phyloP scores from a whole-genome alignment of 2,888 invertebrate species.

The Ectemnius cavifrons region DNA sequence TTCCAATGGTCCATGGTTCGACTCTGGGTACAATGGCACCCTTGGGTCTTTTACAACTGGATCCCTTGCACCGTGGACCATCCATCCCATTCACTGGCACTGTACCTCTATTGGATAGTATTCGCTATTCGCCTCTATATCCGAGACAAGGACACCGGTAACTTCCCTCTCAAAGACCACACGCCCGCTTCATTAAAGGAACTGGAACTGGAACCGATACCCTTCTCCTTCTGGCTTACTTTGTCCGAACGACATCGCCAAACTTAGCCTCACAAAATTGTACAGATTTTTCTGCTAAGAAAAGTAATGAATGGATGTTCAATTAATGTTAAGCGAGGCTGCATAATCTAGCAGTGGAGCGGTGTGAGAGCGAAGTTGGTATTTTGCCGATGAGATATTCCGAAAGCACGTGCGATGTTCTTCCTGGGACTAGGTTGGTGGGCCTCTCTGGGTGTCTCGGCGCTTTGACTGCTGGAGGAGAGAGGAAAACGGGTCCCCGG shows the following conservation, averaged over 20 bases:
- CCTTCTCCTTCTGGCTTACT: background rate
- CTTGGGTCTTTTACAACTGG: conserved; percentile 57
- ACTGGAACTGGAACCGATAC: conserved; percentile 16
- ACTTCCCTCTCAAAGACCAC: conserved; percentile 26
- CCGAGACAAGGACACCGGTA: conserved; percentile 36
- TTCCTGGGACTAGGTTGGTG: too few relatives aligned
- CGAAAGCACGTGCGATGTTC: too few relatives aligned
- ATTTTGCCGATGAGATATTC: too few relatives aligned
- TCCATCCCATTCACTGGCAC: conserved; percentile 35
- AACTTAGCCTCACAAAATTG: too few relatives aligned
- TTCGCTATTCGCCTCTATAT: conserved; percentile 14
- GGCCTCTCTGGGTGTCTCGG: background rate
- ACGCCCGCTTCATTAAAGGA: conserved; percentile 41
- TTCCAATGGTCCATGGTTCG: conserved; percentile 62
- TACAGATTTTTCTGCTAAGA: too few relatives aligned
- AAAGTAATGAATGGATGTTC: too few relatives aligned
- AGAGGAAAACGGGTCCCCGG: conserved; percentile 62
- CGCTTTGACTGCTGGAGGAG: conserved; percentile 51
- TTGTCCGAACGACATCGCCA: background rate
- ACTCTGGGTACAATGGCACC: conserved; percentile 42
- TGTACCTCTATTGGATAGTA: conserved; percentile 23
- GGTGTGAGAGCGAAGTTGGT: too few relatives aligned
- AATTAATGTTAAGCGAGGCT: too few relatives aligned
- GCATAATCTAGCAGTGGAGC: too few relatives aligned
- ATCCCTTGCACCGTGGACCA: conserved; percentile 39